These are phyloP conservation scores for Pristis pectinata DNA, from an alignment of 2,797 vertebrate species.

Conservation along the genomic window DNA sequence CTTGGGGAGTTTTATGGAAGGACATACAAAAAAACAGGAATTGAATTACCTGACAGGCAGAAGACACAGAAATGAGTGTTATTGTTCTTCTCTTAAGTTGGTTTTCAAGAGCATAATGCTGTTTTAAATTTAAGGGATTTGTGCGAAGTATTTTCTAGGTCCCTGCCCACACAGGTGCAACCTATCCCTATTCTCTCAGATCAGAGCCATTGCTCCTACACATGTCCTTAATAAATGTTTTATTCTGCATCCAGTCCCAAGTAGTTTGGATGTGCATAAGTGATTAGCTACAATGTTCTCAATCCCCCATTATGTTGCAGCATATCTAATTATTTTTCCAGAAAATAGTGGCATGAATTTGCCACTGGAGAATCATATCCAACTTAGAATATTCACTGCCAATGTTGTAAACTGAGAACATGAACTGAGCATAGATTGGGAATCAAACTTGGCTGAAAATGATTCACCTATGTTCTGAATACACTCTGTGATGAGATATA, in stretches of 20 bases:
- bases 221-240: neutral
- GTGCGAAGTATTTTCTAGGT: no score
- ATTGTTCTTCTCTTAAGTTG: no score
- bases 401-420: neutral
- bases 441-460: neutral
- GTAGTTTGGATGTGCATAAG: neutral
- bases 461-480: neutral
- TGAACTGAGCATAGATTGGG: neutral
- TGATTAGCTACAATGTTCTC: neutral
- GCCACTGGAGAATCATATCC: neutral
- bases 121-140: neutral
- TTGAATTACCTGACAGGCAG: no score
- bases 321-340: neutral
- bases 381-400: neutral
- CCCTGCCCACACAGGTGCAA: neutral
- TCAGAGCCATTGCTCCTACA: neutral
- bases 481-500: neutral
- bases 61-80: no score
- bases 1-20: no score
- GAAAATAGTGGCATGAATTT: neutral
- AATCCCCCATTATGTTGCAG: neutral
- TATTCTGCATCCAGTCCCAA: neutral
- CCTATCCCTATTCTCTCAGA: neutral
- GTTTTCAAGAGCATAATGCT: neutral
- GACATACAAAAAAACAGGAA: no score